Conservation (phyloP, 1,140 invertebrate genomes). For the Drosophila pallidifrons region DNA sequence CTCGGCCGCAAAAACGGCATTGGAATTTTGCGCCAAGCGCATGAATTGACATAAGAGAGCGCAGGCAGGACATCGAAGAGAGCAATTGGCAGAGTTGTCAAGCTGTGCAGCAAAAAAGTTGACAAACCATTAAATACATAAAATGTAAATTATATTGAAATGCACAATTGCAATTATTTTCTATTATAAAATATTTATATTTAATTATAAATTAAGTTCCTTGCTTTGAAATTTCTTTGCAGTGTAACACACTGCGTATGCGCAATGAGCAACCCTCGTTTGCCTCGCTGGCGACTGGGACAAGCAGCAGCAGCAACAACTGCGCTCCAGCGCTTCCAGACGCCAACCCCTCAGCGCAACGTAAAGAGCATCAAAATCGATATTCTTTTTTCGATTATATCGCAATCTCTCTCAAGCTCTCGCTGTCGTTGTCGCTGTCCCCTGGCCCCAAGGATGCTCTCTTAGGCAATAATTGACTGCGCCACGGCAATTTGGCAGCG, state of each 20-base stretch:
- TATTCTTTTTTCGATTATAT: conserved; percentile 54
- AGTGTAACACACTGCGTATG: conserved; percentile 71
- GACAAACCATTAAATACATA: background rate
- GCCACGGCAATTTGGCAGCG: conserved; percentile 60
- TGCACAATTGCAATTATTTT: background rate
- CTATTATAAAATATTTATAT: background rate
- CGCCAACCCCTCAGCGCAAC: conserved; percentile 40
- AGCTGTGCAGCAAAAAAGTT: background rate
- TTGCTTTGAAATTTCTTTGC: background rate
- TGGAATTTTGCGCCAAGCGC: conserved; percentile 72
- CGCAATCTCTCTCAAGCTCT: conserved; percentile 28
- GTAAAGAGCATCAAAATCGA: conserved; percentile 56
- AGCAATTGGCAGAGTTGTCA: conserved; percentile 48
- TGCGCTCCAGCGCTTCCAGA: conserved; percentile 57
- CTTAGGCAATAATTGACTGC: conserved; percentile 61
- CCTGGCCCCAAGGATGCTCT: conserved; percentile 12
- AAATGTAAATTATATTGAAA: background rate
- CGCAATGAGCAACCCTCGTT: conserved; percentile 48
- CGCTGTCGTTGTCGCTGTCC: conserved; percentile 1
- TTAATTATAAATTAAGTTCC: too few species aligned
- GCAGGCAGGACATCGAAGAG: conserved; percentile 55
- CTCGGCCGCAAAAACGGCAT: conserved; percentile 45
- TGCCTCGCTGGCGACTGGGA: background rate
- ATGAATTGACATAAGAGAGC: conserved; percentile 56
- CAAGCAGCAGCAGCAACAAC: conserved; percentile 48